Evolutionary conservation across 1,140 invertebrate genomes (phyloP).

Genomic region (Brachionus angularis): DNA sequence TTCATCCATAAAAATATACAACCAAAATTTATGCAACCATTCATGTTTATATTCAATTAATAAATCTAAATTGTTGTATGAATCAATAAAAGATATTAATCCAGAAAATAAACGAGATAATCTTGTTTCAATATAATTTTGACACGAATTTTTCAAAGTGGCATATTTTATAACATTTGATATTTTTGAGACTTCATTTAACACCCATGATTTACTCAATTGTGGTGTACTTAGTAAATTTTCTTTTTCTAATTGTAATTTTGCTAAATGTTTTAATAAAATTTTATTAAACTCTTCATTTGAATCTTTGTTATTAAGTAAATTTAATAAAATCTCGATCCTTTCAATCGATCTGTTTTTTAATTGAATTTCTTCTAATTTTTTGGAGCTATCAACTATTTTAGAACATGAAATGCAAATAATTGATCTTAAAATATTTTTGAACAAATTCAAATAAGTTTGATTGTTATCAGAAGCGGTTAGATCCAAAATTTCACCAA

Average conservation of each 20-base stretch:
- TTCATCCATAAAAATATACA: background rate
- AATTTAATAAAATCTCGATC: background rate
- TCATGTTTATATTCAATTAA: background rate
- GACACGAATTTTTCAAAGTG: constrained; percentile 31
- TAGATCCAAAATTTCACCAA: background rate
- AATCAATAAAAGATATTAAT: background rate
- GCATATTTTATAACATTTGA: constrained; percentile 30
- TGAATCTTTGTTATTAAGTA: background rate
- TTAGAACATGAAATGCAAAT: constrained; percentile 4
- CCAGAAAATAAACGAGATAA: constrained; percentile 9
- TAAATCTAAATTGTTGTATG: constrained; percentile 12
- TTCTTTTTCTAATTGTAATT: constrained; percentile 15
- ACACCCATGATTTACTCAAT: constrained; percentile 6
- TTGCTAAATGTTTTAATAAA: background rate
- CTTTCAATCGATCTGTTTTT: background rate
- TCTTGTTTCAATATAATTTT: constrained; percentile 17
- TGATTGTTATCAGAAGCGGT: background rate
- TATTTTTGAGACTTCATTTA: constrained; percentile 20
- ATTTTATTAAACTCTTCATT: background rate
- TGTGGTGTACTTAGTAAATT: background rate
- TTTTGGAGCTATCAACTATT: background rate
- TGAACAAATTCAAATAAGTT: background rate
- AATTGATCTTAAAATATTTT: background rate
- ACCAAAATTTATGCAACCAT: background rate
- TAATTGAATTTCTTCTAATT: background rate